A percentile compares a stretch with the other conserved stretches of the same genome.
Evolutionary conservation across 1,140 invertebrate species (phyloP).

Genomic region (Polypedilum pembai): DNA sequence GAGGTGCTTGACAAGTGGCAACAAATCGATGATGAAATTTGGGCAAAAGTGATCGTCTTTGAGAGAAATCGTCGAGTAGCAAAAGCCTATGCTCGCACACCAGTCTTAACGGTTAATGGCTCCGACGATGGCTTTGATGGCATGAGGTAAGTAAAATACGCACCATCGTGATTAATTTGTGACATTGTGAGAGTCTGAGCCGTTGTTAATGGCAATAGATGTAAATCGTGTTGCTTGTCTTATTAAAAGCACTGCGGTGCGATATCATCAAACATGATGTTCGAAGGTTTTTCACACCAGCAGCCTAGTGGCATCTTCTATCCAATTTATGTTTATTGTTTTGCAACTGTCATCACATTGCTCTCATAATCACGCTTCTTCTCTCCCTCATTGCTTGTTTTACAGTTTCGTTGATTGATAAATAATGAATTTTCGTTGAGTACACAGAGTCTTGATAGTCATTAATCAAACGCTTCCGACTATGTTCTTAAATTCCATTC

Average conservation of each 20-base stretch:
- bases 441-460: not conserved
- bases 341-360: not conserved
- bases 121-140: conserved; percentile 93
- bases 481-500: not conserved
- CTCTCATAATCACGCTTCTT: not conserved
- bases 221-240: no score
- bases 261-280: not conserved
- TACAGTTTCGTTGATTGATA: not conserved
- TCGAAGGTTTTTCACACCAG: not conserved
- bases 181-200: not conserved
- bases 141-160: conserved; percentile 63
- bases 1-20: conserved; percentile 94
- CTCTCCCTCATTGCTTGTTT: not conserved
- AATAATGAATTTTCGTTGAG: not conserved
- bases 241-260: no score
- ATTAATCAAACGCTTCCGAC: not conserved
- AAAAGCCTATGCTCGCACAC: conserved; percentile 88
- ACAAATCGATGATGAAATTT: conserved; percentile 95
- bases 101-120: conserved; percentile 88
- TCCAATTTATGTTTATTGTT: not conserved
- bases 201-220: no score
- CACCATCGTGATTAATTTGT: conserved; percentile 3
- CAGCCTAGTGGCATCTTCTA: not conserved
- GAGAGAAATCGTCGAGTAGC: conserved; percentile 87
- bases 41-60: conserved; percentile 94